Evolutionary conservation across 1,140 invertebrate species (phyloP), one percentile per base, ranked within the genome.

Genomic region (Pseudomyrmex gracilis): DNA sequence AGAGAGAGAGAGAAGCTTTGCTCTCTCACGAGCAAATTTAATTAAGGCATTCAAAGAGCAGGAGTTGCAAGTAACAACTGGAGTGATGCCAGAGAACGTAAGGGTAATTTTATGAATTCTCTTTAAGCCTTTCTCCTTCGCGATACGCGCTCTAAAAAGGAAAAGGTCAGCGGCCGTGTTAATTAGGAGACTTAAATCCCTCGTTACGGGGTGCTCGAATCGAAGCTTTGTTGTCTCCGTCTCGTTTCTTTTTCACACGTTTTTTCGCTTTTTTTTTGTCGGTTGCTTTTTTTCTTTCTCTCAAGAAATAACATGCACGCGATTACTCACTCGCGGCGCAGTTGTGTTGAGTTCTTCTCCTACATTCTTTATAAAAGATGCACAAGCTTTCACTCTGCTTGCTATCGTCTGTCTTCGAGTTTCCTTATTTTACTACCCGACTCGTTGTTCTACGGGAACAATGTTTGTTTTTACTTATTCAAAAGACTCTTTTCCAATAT

Each of bases 321-420:
- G 82, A 88, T 89, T 86, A 86, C 67, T 70, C 47, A 45, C 47
- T 78, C 49, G 43, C 55, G 73, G 51, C 70, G 24, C 68, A 67
- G 74, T 67, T 78, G 64, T 58, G 64, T 58, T 15, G 66, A 67
- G 63, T 77, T 17, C 45, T 9, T 22, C 47, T 68, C 34, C 17
- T 12, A 34, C 51, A 34, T 43, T 22, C 34, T 87, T 88, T 85
- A 89, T 90, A 85, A 90, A 90, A 88, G 61, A 90, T 87, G 71
- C 67, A 88, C 63, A 76, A 87, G 86, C 64, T 80, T 74, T 84
- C 83, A 84, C 73, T 63, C 24, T 22, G 63, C 70, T 67, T 49
- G 53, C 57, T 10, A 47, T 53, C 13, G 49, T 84, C 63, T 63
- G 68, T 84, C 76, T 57, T 63, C 43, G 53, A 45, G 47, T 57